phyloP scores from a whole-genome alignment of 2,113 vertebrate species.

The human (Homo sapiens) region DNA sequence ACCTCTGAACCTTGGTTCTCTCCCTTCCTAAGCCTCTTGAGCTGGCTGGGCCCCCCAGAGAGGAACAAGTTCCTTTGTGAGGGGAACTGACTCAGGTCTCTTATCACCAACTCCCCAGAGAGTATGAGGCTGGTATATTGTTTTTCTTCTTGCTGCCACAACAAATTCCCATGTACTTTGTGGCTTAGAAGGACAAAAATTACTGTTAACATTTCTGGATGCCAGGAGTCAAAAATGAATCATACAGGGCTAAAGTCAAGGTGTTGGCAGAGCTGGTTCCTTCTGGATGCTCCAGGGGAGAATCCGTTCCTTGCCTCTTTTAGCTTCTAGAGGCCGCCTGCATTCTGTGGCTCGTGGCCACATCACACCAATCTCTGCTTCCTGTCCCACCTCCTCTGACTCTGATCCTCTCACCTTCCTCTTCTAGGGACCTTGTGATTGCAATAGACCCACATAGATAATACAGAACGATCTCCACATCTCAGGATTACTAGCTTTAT shows the following conservation, averaged over 20 bases:
- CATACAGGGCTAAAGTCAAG: not conserved
- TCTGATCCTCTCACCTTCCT: not conserved
- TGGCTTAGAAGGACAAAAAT: not conserved
- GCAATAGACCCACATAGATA: not conserved
- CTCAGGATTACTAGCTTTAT: not conserved
- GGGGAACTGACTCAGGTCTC: not conserved
- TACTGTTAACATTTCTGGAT: not conserved
- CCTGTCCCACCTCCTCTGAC: not conserved
- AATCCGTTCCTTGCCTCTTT: not conserved
- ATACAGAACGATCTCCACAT: not conserved
- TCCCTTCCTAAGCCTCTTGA: not conserved
- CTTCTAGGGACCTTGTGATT: not conserved
- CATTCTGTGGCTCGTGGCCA: accelerated
- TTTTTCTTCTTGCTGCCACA: not conserved
- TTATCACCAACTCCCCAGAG: not conserved
- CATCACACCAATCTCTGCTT: not conserved
- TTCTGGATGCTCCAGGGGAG: not conserved
- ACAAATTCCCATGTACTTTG: not conserved
- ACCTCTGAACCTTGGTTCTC: not conserved
- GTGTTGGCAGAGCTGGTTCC: not conserved
- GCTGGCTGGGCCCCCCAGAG: not conserved
- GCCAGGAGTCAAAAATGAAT: not conserved
- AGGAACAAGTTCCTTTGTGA: not conserved
- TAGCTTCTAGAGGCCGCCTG: not conserved
- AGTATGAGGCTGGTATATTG: not conserved